These are phyloP conservation scores for Falco berigora DNA, from an alignment of 2,797 vertebrate genomes.

Conservation along the genomic window DNA sequence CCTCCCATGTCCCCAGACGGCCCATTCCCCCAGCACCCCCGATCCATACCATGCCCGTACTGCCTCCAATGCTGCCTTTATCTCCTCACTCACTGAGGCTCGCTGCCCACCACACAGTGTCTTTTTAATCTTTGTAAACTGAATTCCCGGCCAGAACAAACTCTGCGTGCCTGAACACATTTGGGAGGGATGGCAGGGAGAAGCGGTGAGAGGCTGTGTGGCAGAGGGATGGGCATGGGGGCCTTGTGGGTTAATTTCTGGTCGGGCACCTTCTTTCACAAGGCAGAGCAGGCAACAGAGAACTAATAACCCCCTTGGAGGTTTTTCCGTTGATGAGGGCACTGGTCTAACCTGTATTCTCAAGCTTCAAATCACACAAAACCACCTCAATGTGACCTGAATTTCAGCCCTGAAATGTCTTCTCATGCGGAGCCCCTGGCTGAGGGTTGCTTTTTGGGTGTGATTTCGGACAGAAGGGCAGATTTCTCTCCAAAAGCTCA, in stretches of 20 bases:
- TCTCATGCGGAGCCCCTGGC: neutral
- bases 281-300: neutral
- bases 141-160: neutral
- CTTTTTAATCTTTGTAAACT: neutral
- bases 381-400: neutral
- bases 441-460: neutral
- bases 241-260: neutral
- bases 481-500: neutral
- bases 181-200: neutral
- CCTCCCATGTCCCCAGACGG: neutral
- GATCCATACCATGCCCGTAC: rapidly evolving
- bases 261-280: neutral
- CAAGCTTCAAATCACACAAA: neutral
- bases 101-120: neutral
- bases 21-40: neutral
- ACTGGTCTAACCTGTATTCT: neutral
- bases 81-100: neutral
- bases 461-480: neutral
- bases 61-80: neutral
- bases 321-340: neutral
- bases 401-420: neutral
- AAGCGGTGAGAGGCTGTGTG: neutral
- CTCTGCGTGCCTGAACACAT: neutral
- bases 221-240: neutral
- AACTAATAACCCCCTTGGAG: neutral